Evolutionary conservation across 2,113 vertebrate genomes (phyloP).

Genomic region (Phocoena sinus): DNA sequence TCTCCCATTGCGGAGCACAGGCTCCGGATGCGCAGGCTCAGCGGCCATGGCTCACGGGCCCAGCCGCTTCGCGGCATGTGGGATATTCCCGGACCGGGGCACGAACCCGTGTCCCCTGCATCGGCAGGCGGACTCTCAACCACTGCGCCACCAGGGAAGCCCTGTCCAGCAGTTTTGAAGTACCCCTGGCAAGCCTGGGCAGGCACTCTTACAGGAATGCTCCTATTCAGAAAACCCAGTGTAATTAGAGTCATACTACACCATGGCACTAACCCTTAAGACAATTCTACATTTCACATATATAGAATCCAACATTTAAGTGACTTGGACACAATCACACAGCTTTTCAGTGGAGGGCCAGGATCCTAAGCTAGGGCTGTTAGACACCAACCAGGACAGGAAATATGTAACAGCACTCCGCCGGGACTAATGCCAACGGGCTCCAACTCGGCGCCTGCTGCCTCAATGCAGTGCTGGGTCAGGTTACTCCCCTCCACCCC

Average conservation of each 20-base stretch:
- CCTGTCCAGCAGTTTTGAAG: background rate
- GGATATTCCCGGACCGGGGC: too few relatives aligned
- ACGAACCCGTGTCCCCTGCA: too few relatives aligned
- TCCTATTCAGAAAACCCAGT: background rate
- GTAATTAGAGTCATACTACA: background rate
- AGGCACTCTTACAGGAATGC: background rate
- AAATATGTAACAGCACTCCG: background rate
- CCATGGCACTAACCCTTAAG: background rate
- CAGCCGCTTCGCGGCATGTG: too few relatives aligned
- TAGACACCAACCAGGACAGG: background rate
- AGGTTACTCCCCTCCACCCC: background rate
- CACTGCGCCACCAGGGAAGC: too few relatives aligned
- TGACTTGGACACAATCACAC: background rate
- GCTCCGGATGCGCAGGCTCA: too few relatives aligned
- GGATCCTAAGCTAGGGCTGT: background rate
- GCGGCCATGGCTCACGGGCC: too few relatives aligned
- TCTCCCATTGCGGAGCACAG: too few relatives aligned
- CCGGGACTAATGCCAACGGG: background rate
- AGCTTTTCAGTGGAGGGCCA: background rate
- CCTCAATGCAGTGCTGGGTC: background rate
- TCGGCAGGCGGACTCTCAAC: too few relatives aligned
- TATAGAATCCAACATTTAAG: background rate
- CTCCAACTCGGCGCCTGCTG: background rate
- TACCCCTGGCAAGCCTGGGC: background rate
- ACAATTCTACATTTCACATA: background rate